Percentiles rank a stretch among this genome's conserved stretches.
Conservation (phyloP, 2,113 vertebrate species). For the Trichomycterus rosablanca region DNA sequence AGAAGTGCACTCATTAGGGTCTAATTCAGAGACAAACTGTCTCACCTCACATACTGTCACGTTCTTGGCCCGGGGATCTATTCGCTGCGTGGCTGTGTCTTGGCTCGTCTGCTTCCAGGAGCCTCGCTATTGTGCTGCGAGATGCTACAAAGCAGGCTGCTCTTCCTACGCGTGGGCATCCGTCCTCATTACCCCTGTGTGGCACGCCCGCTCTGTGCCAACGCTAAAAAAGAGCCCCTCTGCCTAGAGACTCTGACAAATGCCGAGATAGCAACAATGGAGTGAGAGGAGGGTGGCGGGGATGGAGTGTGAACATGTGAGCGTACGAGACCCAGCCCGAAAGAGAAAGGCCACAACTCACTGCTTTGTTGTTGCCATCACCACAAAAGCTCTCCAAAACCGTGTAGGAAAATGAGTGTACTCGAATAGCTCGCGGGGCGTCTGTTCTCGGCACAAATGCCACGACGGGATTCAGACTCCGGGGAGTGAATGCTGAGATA, state of each 20-base stretch:
- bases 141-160: constrained; percentile 44
- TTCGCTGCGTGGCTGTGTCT: constrained; percentile 33
- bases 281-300: constrained; percentile 11
- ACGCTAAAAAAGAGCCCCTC: constrained; percentile 35
- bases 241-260: constrained; percentile 39
- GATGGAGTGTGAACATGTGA: constrained; percentile 7
- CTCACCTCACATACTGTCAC: constrained; percentile 34
- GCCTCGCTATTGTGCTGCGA: constrained; percentile 41
- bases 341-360: constrained; percentile 28
- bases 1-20: constrained; percentile 47
- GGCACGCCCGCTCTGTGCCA: constrained; percentile 38
- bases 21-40: constrained; percentile 53
- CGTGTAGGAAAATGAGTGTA: constrained; percentile 16
- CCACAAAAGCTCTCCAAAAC: constrained; percentile 31
- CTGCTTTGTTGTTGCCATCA: constrained; percentile 26
- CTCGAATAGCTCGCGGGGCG: constrained; percentile 6
- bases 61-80: constrained; percentile 38
- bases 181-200: constrained; percentile 50
- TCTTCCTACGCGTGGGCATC: constrained; percentile 46
- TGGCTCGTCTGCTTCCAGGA: constrained; percentile 40
- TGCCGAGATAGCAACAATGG: constrained; percentile 31
- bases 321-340: constrained; percentile 5
- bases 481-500: constrained; percentile 20
- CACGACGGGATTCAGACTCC: background rate
- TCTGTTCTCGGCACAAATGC: constrained; percentile 17